Conservation (phyloP, 2,888 invertebrate genomes). For the Drosophila nigricruria region DNA sequence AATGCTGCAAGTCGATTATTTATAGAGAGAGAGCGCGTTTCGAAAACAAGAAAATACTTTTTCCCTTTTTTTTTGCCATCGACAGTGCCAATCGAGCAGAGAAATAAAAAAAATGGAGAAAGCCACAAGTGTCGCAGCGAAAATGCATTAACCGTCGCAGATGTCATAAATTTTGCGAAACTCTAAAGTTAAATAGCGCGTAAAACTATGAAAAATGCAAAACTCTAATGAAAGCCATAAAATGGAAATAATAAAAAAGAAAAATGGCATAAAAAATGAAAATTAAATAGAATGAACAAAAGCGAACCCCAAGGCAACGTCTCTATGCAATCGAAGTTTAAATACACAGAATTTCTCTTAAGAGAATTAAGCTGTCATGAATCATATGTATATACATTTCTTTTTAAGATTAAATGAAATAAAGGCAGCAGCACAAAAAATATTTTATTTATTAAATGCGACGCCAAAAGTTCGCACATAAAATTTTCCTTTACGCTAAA, state of each 20-base stretch:
- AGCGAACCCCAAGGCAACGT: not conserved
- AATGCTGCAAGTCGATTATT: constrained; percentile 45
- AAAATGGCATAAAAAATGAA: constrained; percentile 19
- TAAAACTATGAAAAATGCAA: constrained; percentile 41
- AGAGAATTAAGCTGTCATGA: not conserved
- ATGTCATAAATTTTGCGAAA: constrained; percentile 35
- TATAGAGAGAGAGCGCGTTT: constrained; percentile 41
- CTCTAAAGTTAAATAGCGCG: constrained; percentile 45
- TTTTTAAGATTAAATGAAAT: not conserved
- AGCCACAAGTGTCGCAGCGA: constrained; percentile 21
- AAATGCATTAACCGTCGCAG: constrained; percentile 28
- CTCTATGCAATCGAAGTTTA: not conserved
- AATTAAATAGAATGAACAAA: constrained; percentile 29
- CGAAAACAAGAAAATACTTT: constrained; percentile 1
- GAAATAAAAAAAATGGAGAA: constrained; percentile 5
- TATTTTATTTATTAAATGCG: constrained; percentile 57
- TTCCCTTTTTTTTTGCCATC: constrained; percentile 27
- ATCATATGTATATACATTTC: not conserved
- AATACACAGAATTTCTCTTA: not conserved
- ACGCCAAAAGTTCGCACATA: constrained; percentile 55
- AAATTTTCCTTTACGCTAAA: constrained; percentile 60
- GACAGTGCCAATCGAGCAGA: constrained; percentile 39
- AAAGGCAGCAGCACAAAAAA: constrained; percentile 24
- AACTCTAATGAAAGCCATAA: constrained; percentile 53
- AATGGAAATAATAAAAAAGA: not conserved